Base-by-base conservation (phyloP, 1,140 invertebrate genomes). In the Aphaenogaster rudis region DNA sequence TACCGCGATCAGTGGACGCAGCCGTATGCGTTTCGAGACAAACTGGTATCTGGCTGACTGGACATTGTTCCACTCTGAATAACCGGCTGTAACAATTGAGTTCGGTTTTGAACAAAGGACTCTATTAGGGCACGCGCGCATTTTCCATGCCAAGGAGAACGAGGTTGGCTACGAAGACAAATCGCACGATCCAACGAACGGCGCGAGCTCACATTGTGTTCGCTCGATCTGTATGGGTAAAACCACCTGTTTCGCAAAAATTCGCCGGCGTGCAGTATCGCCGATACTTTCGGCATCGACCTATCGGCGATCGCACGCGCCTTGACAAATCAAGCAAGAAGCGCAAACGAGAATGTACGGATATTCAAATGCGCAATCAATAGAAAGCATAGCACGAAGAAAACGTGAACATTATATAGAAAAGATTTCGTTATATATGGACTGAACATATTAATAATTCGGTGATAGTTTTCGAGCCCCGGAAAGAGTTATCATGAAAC, bases 111-210 rank as follows among this genome's bases (percentile, higher is more conserved):
- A 87, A 93, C 91, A 89, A 92, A 91, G 88, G 86, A 91, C 86
- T 90, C 89, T 88, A 91, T 91, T 91, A 91, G 90, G 91, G 42
- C 54, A 42, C 52, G 63, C 82, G 86, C 64, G 88, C 74, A 90
- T 93, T 94, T 93, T 94, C 91, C 93, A 92, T 92, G 93, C 92
- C 92, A 93, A 93, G 92, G 93, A 89, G 86, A 94, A 91, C 92
- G 89, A 82, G 92, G 88, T 86, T 84, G 57, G 67, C 80, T 72
- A 74, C 57, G 78, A 90, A 92, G 92, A 92, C 86, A 90, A 92
- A 94, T 93, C 91, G 89, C 92, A 90, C 88, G 78, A 88, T 86
- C 87, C 91, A 90, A 28, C 88, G 66, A 89, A 88, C 88, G 88
- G 86, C 87, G 86, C 87, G 86, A 72, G 91, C 33, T 91, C 87